These are phyloP conservation scores for Apamea sordens DNA, from an alignment of 2,888 invertebrate species.

Conservation along the genomic window DNA sequence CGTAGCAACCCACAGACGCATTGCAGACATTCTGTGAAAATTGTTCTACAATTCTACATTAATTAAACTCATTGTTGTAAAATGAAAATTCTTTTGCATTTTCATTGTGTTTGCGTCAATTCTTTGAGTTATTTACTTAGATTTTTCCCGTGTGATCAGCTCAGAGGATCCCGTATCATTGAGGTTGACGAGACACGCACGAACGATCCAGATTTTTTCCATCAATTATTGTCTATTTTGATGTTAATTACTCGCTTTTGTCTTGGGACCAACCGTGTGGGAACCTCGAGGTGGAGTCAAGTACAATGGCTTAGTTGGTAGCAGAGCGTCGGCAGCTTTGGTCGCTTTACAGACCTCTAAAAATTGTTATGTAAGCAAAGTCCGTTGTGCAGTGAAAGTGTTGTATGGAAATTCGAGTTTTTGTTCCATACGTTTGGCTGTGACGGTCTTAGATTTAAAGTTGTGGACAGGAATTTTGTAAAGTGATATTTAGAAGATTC, in stretches of 20 bases:
- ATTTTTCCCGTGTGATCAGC: constrained; percentile 65
- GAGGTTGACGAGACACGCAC: constrained; percentile 61
- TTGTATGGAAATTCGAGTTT: constrained; percentile 41
- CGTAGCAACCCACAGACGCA: constrained; percentile 45
- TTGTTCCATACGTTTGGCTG: neutral
- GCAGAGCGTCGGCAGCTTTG: constrained; percentile 45
- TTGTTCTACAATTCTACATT: constrained; percentile 22
- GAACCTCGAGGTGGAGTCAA: constrained; percentile 56
- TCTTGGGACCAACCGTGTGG: constrained; percentile 67
- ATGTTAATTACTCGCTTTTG: constrained; percentile 70
- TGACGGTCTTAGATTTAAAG: neutral
- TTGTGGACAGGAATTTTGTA: neutral
- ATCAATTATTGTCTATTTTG: constrained; percentile 69
- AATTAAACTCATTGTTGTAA: constrained; percentile 6
- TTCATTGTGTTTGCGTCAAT: constrained; percentile 47
- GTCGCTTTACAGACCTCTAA: constrained; percentile 43
- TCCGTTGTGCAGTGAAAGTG: constrained; percentile 51
- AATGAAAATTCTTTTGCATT: constrained; percentile 25
- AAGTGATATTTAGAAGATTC: neutral
- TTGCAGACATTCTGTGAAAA: constrained; percentile 25
- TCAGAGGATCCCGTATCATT: constrained; percentile 43
- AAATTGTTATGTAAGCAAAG: constrained; percentile 34
- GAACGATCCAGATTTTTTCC: constrained; percentile 62
- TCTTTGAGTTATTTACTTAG: constrained; percentile 22
- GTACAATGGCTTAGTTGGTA: constrained; percentile 58